phyloP scores from a whole-genome alignment of 2,797 vertebrate genomes.

The Poecilia velifera region DNA sequence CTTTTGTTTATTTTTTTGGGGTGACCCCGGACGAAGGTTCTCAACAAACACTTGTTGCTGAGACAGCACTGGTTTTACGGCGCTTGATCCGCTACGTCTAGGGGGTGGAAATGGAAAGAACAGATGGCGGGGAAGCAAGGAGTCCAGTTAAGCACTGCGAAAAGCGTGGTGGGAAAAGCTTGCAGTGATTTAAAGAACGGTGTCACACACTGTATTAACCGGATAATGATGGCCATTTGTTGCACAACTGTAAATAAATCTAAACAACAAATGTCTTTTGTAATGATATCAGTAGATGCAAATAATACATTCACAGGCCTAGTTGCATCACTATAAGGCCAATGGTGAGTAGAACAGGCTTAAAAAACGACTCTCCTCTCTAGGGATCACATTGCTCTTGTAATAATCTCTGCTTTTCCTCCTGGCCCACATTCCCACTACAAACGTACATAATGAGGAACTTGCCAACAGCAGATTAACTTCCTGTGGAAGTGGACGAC shows the following conservation, averaged over 20 bases:
- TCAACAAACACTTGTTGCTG: background rate
- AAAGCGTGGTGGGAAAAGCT: conserved; percentile 3
- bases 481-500: conserved; percentile 22
- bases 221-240: conserved; percentile 17
- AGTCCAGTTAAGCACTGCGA: background rate
- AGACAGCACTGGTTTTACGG: background rate
- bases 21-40: background rate
- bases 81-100: background rate
- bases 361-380: background rate
- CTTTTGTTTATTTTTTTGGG: background rate
- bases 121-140: background rate
- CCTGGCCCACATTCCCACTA: background rate
- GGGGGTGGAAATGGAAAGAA: background rate
- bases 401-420: conserved; percentile 15
- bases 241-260: background rate
- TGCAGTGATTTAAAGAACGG: conserved; percentile 30
- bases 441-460: conserved; percentile 31
- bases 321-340: background rate
- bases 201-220: conserved; percentile 39
- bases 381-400: conserved; percentile 4
- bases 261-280: background rate
- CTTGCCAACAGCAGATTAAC: conserved; percentile 7
- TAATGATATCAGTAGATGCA: background rate
- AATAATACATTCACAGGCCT: background rate
- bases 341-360: background rate